phyloP scores from a whole-genome alignment of 1,140 invertebrate species.

The Trichonephila clavata region DNA sequence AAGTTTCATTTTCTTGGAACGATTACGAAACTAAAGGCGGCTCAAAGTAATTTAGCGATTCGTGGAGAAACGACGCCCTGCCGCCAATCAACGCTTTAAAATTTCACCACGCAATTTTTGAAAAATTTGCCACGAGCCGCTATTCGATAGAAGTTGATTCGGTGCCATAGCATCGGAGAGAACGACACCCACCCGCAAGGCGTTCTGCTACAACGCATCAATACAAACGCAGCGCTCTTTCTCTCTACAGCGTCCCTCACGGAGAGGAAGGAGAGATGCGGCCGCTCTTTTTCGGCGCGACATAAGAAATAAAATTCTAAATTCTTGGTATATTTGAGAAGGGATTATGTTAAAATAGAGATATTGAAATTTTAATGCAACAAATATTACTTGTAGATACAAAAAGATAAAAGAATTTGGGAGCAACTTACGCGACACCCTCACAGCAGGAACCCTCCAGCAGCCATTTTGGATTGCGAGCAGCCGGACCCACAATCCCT shows the following conservation, averaged over 20 bases:
- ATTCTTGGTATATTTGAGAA: background rate
- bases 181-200: slow-evolving; percentile 52
- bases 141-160: slow-evolving; percentile 76
- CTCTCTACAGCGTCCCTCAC: slow-evolving; percentile 62
- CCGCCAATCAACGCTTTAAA: slow-evolving; percentile 76
- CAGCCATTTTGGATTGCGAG: slow-evolving; percentile 75
- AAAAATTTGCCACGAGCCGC: slow-evolving; percentile 75
- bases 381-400: background rate
- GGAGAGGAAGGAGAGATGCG: slow-evolving; percentile 61
- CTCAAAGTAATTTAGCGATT: slow-evolving; percentile 69
- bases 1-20: slow-evolving; percentile 64
- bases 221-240: slow-evolving; percentile 71
- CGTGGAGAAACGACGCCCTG: slow-evolving; percentile 51
- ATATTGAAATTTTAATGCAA: slow-evolving; percentile 35
- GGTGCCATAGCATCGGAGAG: slow-evolving; percentile 51
- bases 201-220: slow-evolving; percentile 71
- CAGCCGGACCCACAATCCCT: slow-evolving; percentile 71
- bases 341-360: background rate
- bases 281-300: slow-evolving; percentile 9
- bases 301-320: background rate
- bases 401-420: slow-evolving; percentile 59
- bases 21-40: slow-evolving; percentile 47
- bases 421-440: slow-evolving; percentile 76
- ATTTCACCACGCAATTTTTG: slow-evolving; percentile 76
- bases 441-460: slow-evolving; percentile 76